Conservation (phyloP, 1,140 invertebrate genomes). For the Spodoptera frugiperda region DNA sequence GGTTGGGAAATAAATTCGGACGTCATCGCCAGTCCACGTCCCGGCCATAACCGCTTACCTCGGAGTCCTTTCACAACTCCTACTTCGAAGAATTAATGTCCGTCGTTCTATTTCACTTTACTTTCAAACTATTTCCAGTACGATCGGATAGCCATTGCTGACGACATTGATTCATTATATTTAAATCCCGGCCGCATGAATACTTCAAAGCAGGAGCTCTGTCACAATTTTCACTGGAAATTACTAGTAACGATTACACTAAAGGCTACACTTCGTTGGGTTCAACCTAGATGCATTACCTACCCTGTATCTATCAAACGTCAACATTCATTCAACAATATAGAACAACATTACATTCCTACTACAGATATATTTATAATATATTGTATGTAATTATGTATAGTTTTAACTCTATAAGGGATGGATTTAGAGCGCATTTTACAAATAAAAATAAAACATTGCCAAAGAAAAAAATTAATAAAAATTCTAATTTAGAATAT, state of each 20-base stretch:
- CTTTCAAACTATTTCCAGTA: background rate
- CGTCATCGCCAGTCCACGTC: constrained; percentile 14
- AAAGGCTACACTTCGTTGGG: constrained; percentile 68
- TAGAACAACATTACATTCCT: constrained; percentile 59
- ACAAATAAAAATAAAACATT: constrained; percentile 21
- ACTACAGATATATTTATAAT: constrained; percentile 55
- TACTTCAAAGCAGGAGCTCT: background rate
- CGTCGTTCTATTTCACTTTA: constrained; percentile 11
- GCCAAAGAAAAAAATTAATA: constrained; percentile 21
- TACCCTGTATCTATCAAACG: constrained; percentile 68
- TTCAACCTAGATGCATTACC: constrained; percentile 64
- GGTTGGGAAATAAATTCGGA: constrained; percentile 35
- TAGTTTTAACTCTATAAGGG: constrained; percentile 52
- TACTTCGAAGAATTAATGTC: background rate
- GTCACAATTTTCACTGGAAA: background rate
- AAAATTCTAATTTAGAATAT: constrained; percentile 39
- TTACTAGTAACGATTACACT: constrained; percentile 37
- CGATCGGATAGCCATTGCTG: background rate
- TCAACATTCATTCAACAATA: constrained; percentile 54
- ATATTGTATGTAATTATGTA: constrained; percentile 48
- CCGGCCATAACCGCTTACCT: constrained; percentile 17
- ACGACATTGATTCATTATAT: background rate
- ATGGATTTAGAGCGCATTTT: constrained; percentile 56
- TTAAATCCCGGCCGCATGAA: background rate
- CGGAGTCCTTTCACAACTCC: constrained; percentile 7